Conservation (phyloP, 1,140 invertebrate species). For the Dreissena rostriformis region DNA sequence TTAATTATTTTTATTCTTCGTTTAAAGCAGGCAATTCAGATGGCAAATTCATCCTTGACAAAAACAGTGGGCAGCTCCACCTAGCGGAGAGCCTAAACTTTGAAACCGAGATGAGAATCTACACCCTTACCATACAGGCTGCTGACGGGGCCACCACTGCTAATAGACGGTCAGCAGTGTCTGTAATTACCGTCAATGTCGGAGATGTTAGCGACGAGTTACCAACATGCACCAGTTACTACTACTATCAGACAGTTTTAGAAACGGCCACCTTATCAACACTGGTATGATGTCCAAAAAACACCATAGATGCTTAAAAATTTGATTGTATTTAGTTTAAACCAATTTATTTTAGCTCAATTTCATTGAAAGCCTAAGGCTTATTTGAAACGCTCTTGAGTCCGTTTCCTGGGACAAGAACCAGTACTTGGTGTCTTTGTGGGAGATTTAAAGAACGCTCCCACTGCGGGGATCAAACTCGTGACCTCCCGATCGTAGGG, state of each 20-base stretch:
- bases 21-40: neutral
- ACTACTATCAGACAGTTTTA: neutral
- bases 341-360: no score
- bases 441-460: no score
- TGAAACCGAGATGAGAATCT: constrained; percentile 25
- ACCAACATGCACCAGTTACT: constrained; percentile 56
- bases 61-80: constrained; percentile 49
- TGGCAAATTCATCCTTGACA: constrained; percentile 55
- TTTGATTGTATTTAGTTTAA: no score
- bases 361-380: no score
- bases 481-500: no score
- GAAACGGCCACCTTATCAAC: no score
- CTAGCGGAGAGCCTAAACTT: constrained; percentile 44
- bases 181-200: constrained; percentile 53
- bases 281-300: no score
- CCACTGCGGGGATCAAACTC: no score
- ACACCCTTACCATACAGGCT: constrained; percentile 57
- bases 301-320: no score
- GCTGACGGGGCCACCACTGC: constrained; percentile 54
- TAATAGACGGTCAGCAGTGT: constrained; percentile 29
- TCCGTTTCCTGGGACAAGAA: no score
- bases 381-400: no score
- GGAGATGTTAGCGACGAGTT: constrained; percentile 67
- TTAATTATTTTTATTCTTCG: neutral
- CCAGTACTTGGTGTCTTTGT: no score